phyloP scores from a whole-genome alignment of 2,113 vertebrate species.

The Gopherus flavomarginatus region DNA sequence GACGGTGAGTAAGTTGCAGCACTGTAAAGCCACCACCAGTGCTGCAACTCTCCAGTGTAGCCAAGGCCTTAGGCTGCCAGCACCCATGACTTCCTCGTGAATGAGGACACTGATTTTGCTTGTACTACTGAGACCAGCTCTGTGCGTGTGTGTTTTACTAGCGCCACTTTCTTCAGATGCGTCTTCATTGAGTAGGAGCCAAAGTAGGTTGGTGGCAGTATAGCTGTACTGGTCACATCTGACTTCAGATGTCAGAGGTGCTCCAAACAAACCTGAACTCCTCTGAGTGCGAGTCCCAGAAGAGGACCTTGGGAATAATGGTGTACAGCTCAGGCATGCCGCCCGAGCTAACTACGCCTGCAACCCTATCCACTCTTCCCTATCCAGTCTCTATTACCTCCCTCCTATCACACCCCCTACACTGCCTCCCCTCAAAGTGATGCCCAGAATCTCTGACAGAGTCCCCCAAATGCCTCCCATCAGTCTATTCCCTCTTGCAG shows the following conservation, averaged over 20 bases:
- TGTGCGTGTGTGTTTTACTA: not conserved
- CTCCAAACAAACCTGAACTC: not conserved
- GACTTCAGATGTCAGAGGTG: not conserved
- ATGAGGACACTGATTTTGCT: not conserved
- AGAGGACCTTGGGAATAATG: not conserved
- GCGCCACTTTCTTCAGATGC: not conserved
- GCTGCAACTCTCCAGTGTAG: too few species aligned
- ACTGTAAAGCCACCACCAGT: too few species aligned
- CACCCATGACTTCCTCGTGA: not conserved
- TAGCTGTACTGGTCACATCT: not conserved
- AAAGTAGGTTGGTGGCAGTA: not conserved
- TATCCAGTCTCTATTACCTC: not conserved
- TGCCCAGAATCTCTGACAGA: not conserved
- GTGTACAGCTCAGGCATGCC: not conserved
- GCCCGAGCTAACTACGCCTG: not conserved
- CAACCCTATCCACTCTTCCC: not conserved
- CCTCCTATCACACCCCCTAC: not conserved
- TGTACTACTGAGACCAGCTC: accelerated
- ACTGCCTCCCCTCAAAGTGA: not conserved
- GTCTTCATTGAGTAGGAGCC: not conserved
- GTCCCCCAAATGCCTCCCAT: not conserved
- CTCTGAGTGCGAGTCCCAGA: not conserved
- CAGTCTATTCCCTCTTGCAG: not conserved
- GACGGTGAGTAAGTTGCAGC: too few species aligned
- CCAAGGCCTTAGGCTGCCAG: not conserved